These are phyloP conservation scores for Hoplodrina ambigua DNA, from an alignment of 2,888 invertebrate species.

Conservation along the genomic window DNA sequence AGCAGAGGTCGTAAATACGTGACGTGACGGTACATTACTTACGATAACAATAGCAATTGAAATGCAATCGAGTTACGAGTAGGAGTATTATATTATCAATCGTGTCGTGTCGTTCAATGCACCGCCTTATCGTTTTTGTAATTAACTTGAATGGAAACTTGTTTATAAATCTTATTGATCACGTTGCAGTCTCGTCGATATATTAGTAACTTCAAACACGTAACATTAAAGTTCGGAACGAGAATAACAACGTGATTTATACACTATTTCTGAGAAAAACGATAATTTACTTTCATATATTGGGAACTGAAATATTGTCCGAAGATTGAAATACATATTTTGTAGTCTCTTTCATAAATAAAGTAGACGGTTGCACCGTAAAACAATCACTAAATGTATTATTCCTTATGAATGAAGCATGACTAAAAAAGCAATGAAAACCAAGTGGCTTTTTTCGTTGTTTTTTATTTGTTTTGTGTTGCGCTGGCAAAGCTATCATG, in stretches of 20 bases:
- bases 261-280: slow-evolving; percentile 49
- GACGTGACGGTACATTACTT: slow-evolving; percentile 53
- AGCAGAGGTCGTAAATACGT: slow-evolving; percentile 34
- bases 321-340: slow-evolving; percentile 10
- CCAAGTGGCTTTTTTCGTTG: slow-evolving; percentile 37
- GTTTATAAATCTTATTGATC: slow-evolving; percentile 72
- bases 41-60: slow-evolving; percentile 73
- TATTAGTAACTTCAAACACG: slow-evolving; percentile 60
- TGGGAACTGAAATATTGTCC: slow-evolving; percentile 35
- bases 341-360: slow-evolving; percentile 10
- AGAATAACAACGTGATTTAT: slow-evolving; percentile 61
- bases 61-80: slow-evolving; percentile 70
- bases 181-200: slow-evolving; percentile 63
- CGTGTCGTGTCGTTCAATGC: slow-evolving; percentile 72
- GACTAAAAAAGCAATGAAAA: slow-evolving; percentile 41
- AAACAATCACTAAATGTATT: slow-evolving; percentile 26
- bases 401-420: slow-evolving; percentile 37
- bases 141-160: slow-evolving; percentile 74
- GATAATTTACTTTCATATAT: slow-evolving; percentile 48
- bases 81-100: slow-evolving; percentile 71
- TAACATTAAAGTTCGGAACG: slow-evolving; percentile 57
- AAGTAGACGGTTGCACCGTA: slow-evolving; percentile 25
- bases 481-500: slow-evolving; percentile 44
- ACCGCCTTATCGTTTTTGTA: slow-evolving; percentile 70
- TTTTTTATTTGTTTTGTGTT: slow-evolving; percentile 45